Conservation (phyloP, 2,797 vertebrate genomes). For the Myripristis murdjan region DNA sequence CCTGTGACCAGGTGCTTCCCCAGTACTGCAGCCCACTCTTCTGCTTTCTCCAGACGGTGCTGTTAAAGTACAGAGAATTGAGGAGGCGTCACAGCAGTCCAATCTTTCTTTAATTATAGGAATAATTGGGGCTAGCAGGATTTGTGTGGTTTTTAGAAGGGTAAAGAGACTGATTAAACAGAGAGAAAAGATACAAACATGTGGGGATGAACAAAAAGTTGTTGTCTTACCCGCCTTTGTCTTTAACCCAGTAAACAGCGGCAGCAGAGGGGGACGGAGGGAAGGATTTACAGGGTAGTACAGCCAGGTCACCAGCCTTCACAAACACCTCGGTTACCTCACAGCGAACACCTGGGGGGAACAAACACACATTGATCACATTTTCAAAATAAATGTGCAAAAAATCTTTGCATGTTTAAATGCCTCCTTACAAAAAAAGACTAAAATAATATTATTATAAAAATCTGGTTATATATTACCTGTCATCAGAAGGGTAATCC, state of each 20-base stretch:
- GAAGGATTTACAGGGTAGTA: slow-evolving; percentile 69
- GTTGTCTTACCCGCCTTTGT: slow-evolving; percentile 56
- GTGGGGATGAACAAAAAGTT: background rate
- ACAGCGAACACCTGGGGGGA: slow-evolving; percentile 50
- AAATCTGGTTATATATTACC: slow-evolving; percentile 63
- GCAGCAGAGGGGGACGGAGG: rapidly evolving
- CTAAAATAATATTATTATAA: background rate
- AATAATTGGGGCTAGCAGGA: too few species aligned
- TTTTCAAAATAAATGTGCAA: too few species aligned
- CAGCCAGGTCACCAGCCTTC: slow-evolving; percentile 59
- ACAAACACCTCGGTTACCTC: slow-evolving; percentile 63
- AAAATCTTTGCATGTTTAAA: too few species aligned
- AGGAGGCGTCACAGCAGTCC: slow-evolving; percentile 12
- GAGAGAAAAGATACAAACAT: background rate
- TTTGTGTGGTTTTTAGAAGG: background rate
- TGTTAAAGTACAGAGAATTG: slow-evolving; percentile 41
- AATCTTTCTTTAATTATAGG: too few species aligned
- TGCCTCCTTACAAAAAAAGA: background rate
- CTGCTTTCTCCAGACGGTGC: slow-evolving; percentile 81
- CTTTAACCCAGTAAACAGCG: slow-evolving; percentile 66
- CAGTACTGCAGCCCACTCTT: slow-evolving; percentile 78
- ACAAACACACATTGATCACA: slow-evolving; percentile 8
- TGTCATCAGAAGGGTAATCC: slow-evolving; percentile 54
- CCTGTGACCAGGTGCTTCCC: slow-evolving; percentile 39
- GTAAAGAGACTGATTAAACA: background rate